A percentile compares a stretch with the other conserved stretches of the same genome.
phyloP scores from a whole-genome alignment of 2,113 vertebrate species.

The Albula goreensis region DNA sequence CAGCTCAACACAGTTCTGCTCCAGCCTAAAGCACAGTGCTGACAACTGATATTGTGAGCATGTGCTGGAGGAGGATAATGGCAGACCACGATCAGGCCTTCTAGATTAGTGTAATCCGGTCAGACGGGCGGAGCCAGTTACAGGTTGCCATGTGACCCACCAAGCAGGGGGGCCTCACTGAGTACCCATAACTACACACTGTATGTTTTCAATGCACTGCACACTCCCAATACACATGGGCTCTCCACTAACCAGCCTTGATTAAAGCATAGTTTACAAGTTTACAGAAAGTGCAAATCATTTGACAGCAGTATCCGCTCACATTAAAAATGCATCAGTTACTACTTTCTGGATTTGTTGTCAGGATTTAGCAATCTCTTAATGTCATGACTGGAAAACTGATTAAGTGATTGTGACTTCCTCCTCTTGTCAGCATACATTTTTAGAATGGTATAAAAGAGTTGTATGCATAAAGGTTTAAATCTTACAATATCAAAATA shows the following conservation, averaged over 20 bases:
- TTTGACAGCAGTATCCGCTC: no score
- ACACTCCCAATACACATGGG: neutral
- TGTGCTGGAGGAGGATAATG: neutral
- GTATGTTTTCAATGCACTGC: neutral
- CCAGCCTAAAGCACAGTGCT: neutral
- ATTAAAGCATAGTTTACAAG: no score
- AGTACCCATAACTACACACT: neutral
- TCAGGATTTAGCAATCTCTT: no score
- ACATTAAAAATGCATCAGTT: no score
- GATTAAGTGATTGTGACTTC: no score
- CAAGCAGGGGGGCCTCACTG: neutral
- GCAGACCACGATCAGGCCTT: neutral
- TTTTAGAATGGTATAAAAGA: no score
- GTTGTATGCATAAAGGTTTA: neutral
- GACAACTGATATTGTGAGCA: neutral
- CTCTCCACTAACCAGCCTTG: neutral
- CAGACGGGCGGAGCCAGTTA: neutral
- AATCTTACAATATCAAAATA: neutral
- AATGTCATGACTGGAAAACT: no score
- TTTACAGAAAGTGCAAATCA: no score
- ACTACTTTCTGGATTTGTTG: no score
- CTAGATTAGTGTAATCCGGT: conserved; percentile 26
- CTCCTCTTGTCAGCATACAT: no score
- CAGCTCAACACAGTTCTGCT: neutral
- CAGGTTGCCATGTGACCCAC: neutral